These are phyloP conservation scores for Magallana angulata DNA, from an alignment of 1,140 invertebrate genomes.

Conservation along the genomic window DNA sequence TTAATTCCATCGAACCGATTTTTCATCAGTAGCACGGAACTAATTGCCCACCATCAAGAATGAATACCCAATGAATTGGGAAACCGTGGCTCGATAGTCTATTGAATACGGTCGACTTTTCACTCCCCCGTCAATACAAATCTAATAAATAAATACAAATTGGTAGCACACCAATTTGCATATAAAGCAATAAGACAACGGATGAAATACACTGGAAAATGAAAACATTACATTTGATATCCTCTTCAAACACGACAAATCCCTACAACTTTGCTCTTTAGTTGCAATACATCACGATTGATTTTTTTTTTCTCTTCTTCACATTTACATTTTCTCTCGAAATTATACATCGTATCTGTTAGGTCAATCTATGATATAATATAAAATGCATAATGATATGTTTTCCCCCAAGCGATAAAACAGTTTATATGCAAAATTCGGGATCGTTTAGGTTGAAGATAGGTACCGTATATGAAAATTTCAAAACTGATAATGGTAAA, in stretches of 20 bases:
- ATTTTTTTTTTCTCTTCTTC: no score
- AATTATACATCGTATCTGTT: no score
- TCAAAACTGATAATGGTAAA: no score
- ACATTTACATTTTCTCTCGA: no score
- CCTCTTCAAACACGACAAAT: not conserved
- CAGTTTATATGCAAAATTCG: no score
- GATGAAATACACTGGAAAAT: not conserved
- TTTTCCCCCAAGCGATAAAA: no score
- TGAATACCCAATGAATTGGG: slow-evolving; percentile 22
- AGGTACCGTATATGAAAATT: no score
- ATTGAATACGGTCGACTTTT: slow-evolving; percentile 16
- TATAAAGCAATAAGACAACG: not conserved
- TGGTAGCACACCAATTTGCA: slow-evolving; percentile 21
- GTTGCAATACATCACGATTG: no score
- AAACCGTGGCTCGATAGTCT: not conserved
- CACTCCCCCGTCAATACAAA: slow-evolving; percentile 1
- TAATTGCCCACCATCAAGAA: not conserved
- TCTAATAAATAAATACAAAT: slow-evolving; percentile 35
- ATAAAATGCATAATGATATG: no score
- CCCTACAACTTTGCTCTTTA: no score
- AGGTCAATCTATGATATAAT: no score
- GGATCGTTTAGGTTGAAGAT: no score
- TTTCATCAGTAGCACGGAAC: not conserved
- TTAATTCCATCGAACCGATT: not conserved
- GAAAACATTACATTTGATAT: not conserved